Evolutionary conservation across 2,888 invertebrate genomes (phyloP).

Genomic region (Autographa gamma): DNA sequence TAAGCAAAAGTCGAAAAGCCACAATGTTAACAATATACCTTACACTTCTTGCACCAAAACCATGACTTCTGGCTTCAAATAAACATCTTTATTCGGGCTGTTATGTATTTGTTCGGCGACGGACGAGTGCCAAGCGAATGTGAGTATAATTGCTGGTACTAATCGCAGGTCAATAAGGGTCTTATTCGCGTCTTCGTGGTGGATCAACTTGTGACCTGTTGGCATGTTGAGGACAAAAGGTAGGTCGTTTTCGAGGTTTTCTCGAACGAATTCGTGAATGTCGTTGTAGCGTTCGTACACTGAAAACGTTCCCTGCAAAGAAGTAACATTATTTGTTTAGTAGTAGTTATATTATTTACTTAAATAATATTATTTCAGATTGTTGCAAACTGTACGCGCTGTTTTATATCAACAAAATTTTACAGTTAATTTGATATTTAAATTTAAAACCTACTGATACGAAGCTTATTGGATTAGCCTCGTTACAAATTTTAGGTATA

Average conservation of each 20-base stretch:
- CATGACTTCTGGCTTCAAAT: conserved; percentile 94
- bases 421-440: no score
- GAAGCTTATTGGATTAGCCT: no score
- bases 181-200: conserved; percentile 91
- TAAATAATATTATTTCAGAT: no score
- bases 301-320: conserved; percentile 95
- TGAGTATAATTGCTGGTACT: conserved; percentile 94
- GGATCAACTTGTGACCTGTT: conserved; percentile 90
- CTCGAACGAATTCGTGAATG: conserved; percentile 94
- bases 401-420: no score
- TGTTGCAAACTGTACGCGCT: no score
- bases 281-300: conserved; percentile 93
- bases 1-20: conserved; percentile 28
- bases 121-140: conserved; percentile 91
- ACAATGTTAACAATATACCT: conserved; percentile 49
- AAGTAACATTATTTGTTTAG: no score
- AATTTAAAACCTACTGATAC: no score
- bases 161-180: conserved; percentile 94
- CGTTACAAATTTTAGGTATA: no score
- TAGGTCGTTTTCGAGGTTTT: conserved; percentile 91
- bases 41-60: conserved; percentile 90
- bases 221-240: conserved; percentile 92
- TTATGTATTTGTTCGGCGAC: conserved; percentile 85
- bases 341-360: no score
- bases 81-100: conserved; percentile 89